phyloP scores from a whole-genome alignment of 2,113 vertebrate genomes.

The Atractosteus spatula region DNA sequence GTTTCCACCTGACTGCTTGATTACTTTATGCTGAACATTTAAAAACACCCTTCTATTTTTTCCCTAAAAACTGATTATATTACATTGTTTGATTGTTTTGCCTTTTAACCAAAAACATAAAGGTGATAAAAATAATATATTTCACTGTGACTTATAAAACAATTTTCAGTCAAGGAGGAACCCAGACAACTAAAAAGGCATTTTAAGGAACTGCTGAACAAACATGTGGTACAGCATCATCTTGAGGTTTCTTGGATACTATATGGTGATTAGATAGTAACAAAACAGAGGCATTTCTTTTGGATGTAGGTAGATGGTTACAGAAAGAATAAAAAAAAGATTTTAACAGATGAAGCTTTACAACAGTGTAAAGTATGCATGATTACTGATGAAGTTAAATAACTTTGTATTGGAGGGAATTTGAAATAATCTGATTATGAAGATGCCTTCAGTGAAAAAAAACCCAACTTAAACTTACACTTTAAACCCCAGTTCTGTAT shows the following conservation, averaged over 20 bases:
- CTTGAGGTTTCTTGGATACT: not conserved
- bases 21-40: too few species aligned
- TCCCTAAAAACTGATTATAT: not conserved
- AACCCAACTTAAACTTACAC: not conserved
- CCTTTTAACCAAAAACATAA: not conserved
- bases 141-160: not conserved
- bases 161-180: not conserved
- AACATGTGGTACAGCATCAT: not conserved
- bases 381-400: not conserved
- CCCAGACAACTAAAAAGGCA: conserved; percentile 7
- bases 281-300: conserved; percentile 6
- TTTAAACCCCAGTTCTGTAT: too few species aligned
- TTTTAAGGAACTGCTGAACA: not conserved
- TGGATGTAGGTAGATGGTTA: conserved; percentile 14
- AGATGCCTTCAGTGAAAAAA: conserved; percentile 12
- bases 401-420: not conserved
- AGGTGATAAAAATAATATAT: conserved; percentile 1
- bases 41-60: too few species aligned
- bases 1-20: too few species aligned
- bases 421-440: not conserved
- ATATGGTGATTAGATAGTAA: not conserved
- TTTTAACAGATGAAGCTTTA: conserved; percentile 16
- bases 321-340: conserved; percentile 16
- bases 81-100: not conserved
- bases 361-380: not conserved